Percentiles rank a stretch among this genome's conserved stretches.
These are phyloP conservation scores for Sminthurinus aureus DNA, from an alignment of 2,888 invertebrate genomes.

Conservation along the genomic window DNA sequence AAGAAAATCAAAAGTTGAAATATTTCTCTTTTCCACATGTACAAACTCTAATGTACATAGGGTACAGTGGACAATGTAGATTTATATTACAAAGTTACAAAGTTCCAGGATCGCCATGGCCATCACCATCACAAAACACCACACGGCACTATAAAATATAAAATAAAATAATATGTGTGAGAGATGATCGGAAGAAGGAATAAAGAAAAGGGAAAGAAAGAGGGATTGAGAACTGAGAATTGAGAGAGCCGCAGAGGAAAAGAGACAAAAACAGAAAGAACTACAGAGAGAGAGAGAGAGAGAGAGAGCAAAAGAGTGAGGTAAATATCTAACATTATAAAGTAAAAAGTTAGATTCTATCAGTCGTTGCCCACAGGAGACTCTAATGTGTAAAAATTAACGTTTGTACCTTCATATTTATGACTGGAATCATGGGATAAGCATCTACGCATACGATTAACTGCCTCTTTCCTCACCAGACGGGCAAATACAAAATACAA, in stretches of 20 bases:
- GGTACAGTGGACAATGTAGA: too few relatives aligned
- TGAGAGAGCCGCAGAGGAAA: neutral
- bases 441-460: conserved; percentile 27
- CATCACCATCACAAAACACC: too few relatives aligned
- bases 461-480: neutral
- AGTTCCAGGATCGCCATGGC: too few relatives aligned
- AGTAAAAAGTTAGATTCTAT: conserved; percentile 22
- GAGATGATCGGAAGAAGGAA: too few relatives aligned
- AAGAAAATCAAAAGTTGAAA: too few relatives aligned
- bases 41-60: too few relatives aligned
- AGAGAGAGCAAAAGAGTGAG: neutral
- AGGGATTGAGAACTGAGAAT: too few relatives aligned
- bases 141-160: too few relatives aligned
- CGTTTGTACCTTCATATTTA: conserved; percentile 33
- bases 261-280: conserved; percentile 12
- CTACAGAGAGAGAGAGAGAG: neutral
- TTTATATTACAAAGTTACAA: too few relatives aligned
- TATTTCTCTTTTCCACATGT: too few relatives aligned
- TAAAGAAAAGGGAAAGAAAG: too few relatives aligned
- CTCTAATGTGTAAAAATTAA: conserved; percentile 40
- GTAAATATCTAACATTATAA: conserved; percentile 8
- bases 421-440: conserved; percentile 36
- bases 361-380: conserved; percentile 25
- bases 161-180: too few relatives aligned
- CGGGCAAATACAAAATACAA: neutral